Evolutionary conservation across 2,113 vertebrate species (phyloP), one percentile per base, ranked within the genome.

Genomic region (Loxodonta africana): DNA sequence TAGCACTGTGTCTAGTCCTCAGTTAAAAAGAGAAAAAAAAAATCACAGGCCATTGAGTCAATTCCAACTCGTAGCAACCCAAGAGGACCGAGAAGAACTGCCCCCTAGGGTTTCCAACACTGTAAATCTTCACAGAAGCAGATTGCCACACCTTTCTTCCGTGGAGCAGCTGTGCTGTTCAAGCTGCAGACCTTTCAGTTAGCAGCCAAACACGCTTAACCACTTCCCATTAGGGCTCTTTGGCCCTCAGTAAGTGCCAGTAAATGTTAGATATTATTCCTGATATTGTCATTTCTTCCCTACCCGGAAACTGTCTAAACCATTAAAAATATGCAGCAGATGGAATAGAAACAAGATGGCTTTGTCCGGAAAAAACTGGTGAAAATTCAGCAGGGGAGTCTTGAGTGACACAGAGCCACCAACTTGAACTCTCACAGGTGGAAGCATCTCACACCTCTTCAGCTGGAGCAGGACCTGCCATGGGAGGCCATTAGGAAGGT

Each of bases 321-420:
- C 51, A 51, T 83, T 78, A 83, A 92, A 94, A 91, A 46, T 69
- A 63, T 37, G 44, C 48, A 89, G n/a, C 74, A 30, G 4, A 71
- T 1, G 74, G 44, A 95, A 65, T 6, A 33, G 81, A 97, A 95
- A 90, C 46, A 93, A 94, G 65, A 48, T 71, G 30, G 26, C 65
- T 95, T 88, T 96, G 91, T 96, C 33, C 84, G 90, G 51, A 88
- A 78, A 80, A 83, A 69, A 44, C 9, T 0, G 28, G 8, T 57
- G 86, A 87, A 26, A 81, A 81, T 74, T 25, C 60, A 83, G 60
- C 63, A 44, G 67, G 44, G 33, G 20, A 18, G 60, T 51, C 60
- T 28, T 26, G 26, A 62, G 48, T 46, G 28, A 91, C 14, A 46
- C 28, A n/a, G 6, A 53, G 60, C 26, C 74, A 76, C 7, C 53